Conservation (phyloP, 2,113 vertebrate species). For the Drymodes brunneopygia region DNA sequence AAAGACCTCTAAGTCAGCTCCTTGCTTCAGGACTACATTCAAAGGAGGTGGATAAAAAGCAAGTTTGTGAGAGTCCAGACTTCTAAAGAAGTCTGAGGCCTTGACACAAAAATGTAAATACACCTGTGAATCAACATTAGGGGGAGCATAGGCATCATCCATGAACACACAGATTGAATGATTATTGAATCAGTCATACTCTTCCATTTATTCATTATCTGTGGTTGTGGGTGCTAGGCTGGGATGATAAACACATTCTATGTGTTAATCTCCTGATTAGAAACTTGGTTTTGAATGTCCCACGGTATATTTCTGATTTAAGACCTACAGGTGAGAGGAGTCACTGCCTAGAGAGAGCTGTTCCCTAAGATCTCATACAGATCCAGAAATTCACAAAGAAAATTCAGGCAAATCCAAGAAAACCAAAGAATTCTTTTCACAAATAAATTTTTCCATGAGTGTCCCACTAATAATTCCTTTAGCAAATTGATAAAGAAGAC, state of each 20-base stretch:
- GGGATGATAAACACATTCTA: neutral
- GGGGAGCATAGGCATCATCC: neutral
- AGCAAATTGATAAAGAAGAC: neutral
- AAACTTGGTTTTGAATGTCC: neutral
- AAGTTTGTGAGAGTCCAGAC: neutral
- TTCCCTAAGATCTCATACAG: neutral
- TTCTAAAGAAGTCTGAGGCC: neutral
- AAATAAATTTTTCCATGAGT: neutral
- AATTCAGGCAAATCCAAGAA: neutral
- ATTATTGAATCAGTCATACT: neutral
- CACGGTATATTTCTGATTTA: neutral
- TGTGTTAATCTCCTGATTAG: neutral
- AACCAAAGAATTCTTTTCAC: neutral
- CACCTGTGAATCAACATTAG: neutral
- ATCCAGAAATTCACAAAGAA: neutral
- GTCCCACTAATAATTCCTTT: neutral
- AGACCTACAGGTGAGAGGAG: neutral
- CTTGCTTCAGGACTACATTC: neutral
- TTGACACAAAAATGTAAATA: neutral
- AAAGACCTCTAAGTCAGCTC: neutral
- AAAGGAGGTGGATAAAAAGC: neutral
- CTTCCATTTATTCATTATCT: neutral
- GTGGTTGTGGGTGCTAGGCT: neutral
- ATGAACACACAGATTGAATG: neutral
- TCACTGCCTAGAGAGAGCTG: neutral